Evolutionary conservation across 2,888 invertebrate species (phyloP), one percentile per base, ranked within the genome.

Genomic region (Cheilosia vulpina): DNA sequence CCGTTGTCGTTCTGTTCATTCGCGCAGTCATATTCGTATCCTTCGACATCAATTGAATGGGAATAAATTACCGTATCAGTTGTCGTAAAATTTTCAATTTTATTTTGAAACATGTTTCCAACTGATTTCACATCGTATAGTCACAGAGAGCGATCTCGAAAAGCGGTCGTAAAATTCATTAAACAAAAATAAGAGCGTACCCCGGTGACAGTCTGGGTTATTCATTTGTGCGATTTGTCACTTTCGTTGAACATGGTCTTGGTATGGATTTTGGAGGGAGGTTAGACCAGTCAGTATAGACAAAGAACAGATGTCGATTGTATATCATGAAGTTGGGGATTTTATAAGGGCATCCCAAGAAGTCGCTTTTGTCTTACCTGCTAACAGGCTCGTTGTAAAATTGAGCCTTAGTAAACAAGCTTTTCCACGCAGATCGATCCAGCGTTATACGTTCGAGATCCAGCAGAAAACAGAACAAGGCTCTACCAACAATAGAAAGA

Each of bases 1-100:
- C 53, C 69, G 57, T n/a, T n/a, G 52, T 65, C 69, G 58, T 63
- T 75, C 63, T 66, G 79, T 53, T 75, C 75, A 76, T 65, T 71
- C 72, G 76, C 76, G 76, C 81, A 85, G 81, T 81, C 81, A 81
- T 81, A 81, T 85, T 85, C 68, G 81, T 77, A 85, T 85, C 81
- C 85, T 85, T 85, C 81, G 81, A 72, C 81, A 81, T 81, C 85
- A 85, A 85, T 76, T 85, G 81, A 85, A 81, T 85, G 72, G 76
- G 81, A 85, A 81, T 85, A 85, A 85, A 85, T 85, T 68, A 85
- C 71, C 76, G 76, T 85, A 85, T 85, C 85, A 81, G 76, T 85
- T 85, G 85, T 81, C 81, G 85, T 85, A 77, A 81, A 85, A 81
- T 77, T 68, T 68, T 55, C 81, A 85, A 77, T 85, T 85, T 85